Conservation (phyloP, 2,797 vertebrate genomes). For the Typhlichthys subterraneus region DNA sequence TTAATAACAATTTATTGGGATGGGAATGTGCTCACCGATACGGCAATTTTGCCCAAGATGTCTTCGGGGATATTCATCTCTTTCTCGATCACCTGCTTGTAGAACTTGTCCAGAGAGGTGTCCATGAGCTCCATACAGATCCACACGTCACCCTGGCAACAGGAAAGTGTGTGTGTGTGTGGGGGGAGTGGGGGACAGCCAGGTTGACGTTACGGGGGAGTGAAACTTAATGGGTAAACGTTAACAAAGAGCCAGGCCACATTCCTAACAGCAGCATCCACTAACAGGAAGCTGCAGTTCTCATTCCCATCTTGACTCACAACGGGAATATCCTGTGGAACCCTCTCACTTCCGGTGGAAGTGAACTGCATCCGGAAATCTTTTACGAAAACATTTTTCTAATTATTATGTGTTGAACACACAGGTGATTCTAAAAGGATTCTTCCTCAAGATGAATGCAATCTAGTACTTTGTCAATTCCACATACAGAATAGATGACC, state of each 20-base stretch:
- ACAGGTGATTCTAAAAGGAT: too few relatives aligned
- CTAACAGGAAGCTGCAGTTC: slow-evolving; percentile 43
- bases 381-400: neutral
- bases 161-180: neutral
- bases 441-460: too few relatives aligned
- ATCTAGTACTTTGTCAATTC: too few relatives aligned
- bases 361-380: slow-evolving; percentile 28
- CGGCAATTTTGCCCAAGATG: slow-evolving; percentile 94
- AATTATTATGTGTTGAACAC: neutral
- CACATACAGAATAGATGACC: too few relatives aligned
- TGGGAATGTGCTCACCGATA: slow-evolving; percentile 84
- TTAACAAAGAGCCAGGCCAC: slow-evolving; percentile 12
- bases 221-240: neutral
- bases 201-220: slow-evolving; percentile 5
- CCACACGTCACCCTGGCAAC: slow-evolving; percentile 91
- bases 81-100: slow-evolving; percentile 95
- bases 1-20: neutral
- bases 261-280: slow-evolving; percentile 26
- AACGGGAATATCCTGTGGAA: slow-evolving; percentile 58
- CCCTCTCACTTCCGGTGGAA: slow-evolving; percentile 33
- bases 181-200: neutral
- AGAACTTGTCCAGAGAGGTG: slow-evolving; percentile 97
- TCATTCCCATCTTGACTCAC: slow-evolving; percentile 5
- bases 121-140: slow-evolving; percentile 99
- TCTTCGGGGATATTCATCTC: slow-evolving; percentile 90